These are phyloP conservation scores for Ageneiosus marmoratus DNA, from an alignment of 2,113 vertebrate species.

Conservation along the genomic window DNA sequence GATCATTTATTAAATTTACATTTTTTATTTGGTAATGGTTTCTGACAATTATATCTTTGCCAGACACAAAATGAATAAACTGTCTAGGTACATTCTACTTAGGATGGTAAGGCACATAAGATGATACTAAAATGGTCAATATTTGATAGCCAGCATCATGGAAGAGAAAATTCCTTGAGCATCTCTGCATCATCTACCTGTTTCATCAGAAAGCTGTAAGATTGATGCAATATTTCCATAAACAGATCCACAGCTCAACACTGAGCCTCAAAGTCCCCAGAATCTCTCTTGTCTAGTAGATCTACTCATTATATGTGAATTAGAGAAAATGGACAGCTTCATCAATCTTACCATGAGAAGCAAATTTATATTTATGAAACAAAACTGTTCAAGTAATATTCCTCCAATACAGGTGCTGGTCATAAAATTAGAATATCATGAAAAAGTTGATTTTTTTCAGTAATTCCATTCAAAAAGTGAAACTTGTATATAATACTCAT, in stretches of 20 bases:
- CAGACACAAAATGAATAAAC: too few species aligned
- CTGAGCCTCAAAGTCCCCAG: background rate
- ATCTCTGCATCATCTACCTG: background rate
- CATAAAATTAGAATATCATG: too few species aligned
- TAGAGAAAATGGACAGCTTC: background rate
- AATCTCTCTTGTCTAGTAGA: too few species aligned
- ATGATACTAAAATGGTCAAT: background rate
- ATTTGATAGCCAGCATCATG: background rate
- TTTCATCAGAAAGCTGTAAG: conserved; percentile 16
- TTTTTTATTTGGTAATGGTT: background rate
- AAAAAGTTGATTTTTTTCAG: too few species aligned
- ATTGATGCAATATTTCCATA: background rate
- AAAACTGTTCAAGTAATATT: background rate
- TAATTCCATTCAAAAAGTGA: too few species aligned
- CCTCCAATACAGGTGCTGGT: background rate
- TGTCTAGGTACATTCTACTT: too few species aligned
- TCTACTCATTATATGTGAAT: background rate
- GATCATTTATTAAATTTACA: background rate
- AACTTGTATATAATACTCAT: too few species aligned
- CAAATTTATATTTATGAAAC: background rate
- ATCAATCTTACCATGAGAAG: background rate
- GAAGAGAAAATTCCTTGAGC: background rate
- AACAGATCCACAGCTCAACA: background rate
- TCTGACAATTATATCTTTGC: background rate
- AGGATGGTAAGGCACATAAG: background rate